Evolutionary conservation across 37 sponge, comb jelly and placozoan species (phyloP), one percentile per base, ranked within the genome.

Genomic region (Tethya wilhelma): DNA sequence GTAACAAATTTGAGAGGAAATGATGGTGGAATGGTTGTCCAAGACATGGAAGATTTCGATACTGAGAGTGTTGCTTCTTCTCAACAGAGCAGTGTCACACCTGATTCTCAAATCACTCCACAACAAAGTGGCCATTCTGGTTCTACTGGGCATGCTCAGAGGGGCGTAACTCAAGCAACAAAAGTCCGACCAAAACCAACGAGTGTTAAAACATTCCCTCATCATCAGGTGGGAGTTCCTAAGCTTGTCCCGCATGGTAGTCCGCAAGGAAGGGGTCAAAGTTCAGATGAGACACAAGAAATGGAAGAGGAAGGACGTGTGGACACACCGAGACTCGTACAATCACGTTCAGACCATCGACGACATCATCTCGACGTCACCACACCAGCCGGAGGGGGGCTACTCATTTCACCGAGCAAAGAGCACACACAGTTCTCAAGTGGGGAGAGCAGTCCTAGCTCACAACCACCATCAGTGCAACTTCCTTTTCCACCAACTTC

Each of bases 351-450:
- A 9, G 14, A 25, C 1, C 5, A 29, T 4, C 4, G 14, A n/a
- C 25, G 69, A 43, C 84, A 84, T 39, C 76, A 74, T 66, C 28
- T 84, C 23, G 84, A 75, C 53, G 42, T 40, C 20, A 84, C 84
- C 57, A 84, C 84, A 22, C 84, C 84, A 2, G 31, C 42, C 26
- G n/a, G 20, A 2, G 76, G 69, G 2, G 36, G 56, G 5, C 7
- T 75, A 31, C 33, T 84, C 56, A 73, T 30, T 31, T 73, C 73
- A 28, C 56, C 73, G 20, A 23, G 6, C 6, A 73, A 31, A 53
- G 44, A 40, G 17, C 67, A 6, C 39, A 12, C 20, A 36, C 11
- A 9, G 26, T n/a, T 14, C 53, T 19, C 14, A 49, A 49, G 53
- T 49, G 53, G 53, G 53, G 14, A 14, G 53, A 49, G 53, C 9